Evolutionary conservation across 2,113 vertebrate species (phyloP).

Genomic region (Gorsachius goisagi): DNA sequence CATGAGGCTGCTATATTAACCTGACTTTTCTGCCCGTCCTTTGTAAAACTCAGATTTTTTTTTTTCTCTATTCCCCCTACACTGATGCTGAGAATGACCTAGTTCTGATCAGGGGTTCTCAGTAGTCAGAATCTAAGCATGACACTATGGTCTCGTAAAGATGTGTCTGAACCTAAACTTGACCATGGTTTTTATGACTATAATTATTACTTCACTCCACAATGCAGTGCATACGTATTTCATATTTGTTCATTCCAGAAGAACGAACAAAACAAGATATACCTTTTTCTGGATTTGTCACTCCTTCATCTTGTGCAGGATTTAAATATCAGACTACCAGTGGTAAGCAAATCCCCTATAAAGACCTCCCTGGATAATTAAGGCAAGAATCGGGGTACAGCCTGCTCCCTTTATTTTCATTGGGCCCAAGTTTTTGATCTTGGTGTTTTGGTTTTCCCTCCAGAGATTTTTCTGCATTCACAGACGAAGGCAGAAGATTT

Average conservation of each 20-base stretch:
- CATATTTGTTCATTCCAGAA: background rate
- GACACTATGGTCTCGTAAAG: background rate
- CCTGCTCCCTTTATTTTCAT: background rate
- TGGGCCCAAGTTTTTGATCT: background rate
- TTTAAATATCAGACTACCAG: background rate
- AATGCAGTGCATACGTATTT: background rate
- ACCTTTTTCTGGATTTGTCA: background rate
- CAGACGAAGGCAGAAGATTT: background rate
- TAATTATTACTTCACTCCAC: background rate
- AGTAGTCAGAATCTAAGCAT: background rate
- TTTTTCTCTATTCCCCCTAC: background rate
- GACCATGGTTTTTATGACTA: background rate
- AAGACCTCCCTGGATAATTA: background rate
- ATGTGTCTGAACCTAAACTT: background rate
- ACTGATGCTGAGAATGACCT: background rate
- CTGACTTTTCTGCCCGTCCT: background rate
- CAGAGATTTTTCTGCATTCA: background rate
- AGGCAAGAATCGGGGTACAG: fast-evolving
- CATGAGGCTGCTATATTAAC: background rate
- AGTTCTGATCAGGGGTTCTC: background rate
- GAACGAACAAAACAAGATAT: background rate
- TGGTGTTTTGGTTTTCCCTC: background rate
- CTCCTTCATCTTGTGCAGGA: background rate
- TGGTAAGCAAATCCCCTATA: background rate
- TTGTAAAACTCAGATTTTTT: background rate